These are phyloP conservation scores for Scaptodrosophila lebanonensis DNA, from an alignment of 1,140 invertebrate genomes.

Conservation along the genomic window DNA sequence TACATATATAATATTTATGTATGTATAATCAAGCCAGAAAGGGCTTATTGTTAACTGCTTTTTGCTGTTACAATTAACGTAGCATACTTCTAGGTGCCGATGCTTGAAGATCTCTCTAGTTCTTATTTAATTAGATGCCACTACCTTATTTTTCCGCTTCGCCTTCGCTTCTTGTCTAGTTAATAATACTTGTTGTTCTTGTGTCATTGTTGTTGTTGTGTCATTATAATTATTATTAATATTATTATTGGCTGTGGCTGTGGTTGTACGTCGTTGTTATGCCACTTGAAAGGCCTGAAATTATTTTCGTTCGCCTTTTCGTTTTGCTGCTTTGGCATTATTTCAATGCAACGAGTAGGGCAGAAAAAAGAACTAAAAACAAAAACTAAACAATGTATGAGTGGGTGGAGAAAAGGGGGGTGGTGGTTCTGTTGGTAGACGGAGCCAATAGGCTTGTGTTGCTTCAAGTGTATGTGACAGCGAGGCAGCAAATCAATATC, in stretches of 20 bases:
- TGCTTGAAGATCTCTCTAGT: no score
- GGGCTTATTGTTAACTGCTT: no score
- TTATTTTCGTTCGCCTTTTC: conserved; percentile 28
- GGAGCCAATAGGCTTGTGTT: conserved; percentile 4
- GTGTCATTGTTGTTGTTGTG: conserved; percentile 1
- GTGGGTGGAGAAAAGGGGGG: background rate
- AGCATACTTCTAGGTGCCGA: no score
- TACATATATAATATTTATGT: no score
- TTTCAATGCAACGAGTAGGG: conserved; percentile 20
- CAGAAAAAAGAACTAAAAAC: conserved; percentile 31
- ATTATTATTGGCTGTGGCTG: conserved; percentile 7
- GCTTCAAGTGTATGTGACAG: conserved; percentile 12
- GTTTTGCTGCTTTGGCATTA: conserved; percentile 22
- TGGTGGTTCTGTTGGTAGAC: background rate
- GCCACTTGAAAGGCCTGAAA: conserved; percentile 16
- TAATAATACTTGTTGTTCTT: conserved; percentile 41
- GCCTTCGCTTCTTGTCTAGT: no score
- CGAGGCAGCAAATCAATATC: conserved; percentile 32
- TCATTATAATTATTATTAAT: no score
- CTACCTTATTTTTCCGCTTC: no score
- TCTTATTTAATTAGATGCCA: conserved; percentile 36
- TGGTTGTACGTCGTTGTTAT: conserved; percentile 35
- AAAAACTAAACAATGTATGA: conserved; percentile 21
- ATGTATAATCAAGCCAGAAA: no score
- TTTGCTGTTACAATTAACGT: no score